Percentiles rank a stretch among this genome's conserved stretches.
Conservation (phyloP, 2,888 invertebrate genomes). For the Apeira syringaria region DNA sequence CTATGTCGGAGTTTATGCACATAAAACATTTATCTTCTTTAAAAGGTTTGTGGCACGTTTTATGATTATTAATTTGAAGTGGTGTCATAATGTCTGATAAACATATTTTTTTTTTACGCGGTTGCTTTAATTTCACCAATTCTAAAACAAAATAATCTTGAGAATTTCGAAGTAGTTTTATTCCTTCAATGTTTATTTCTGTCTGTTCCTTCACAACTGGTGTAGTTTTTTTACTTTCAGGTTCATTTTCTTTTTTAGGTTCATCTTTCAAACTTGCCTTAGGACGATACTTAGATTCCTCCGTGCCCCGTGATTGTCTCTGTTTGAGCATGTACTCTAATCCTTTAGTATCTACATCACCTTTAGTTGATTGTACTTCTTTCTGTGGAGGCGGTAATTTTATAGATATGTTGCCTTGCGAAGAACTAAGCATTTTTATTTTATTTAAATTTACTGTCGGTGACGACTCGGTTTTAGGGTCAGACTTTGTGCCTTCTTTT, state of each 20-base stretch:
- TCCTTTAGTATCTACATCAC: neutral
- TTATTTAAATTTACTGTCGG: neutral
- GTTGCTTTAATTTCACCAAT: conserved; percentile 40
- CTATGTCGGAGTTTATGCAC: conserved; percentile 40
- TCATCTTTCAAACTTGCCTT: neutral
- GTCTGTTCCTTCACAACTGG: neutral
- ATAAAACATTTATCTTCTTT: conserved; percentile 25
- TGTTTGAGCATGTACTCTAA: neutral
- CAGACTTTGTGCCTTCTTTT: conserved; percentile 6
- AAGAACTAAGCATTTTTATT: conserved; percentile 12
- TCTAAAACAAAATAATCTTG: conserved; percentile 42
- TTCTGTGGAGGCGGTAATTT: neutral
- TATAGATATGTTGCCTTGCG: neutral
- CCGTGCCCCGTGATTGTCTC: neutral
- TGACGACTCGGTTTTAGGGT: neutral
- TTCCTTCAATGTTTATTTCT: neutral
- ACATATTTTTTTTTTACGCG: conserved; percentile 2
- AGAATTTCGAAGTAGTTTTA: conserved; percentile 20
- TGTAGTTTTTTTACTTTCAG: neutral
- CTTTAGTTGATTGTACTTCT: neutral
- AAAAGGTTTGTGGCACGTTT: neutral
- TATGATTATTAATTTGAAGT: neutral
- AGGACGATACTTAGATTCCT: neutral
- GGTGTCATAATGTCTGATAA: conserved; percentile 14
- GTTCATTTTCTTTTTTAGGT: neutral